Evolutionary conservation across 2,888 invertebrate species (phyloP).

Genomic region (Pristionchus entomophagus): DNA sequence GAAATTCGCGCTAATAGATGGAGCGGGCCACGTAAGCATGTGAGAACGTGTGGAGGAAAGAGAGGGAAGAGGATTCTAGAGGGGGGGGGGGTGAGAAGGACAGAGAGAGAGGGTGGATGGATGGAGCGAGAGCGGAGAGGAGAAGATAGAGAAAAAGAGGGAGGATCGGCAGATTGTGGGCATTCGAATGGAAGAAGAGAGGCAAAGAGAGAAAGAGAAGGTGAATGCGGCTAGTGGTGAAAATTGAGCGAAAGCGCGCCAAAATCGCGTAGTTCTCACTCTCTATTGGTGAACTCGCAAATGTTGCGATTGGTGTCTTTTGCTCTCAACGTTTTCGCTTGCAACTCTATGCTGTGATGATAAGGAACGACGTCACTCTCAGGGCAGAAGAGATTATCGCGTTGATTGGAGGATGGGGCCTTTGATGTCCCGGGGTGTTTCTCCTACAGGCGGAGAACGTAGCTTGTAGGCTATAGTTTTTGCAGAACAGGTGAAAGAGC

Average conservation of each 20-base stretch:
- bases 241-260: conserved; percentile 34
- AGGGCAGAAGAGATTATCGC: not conserved
- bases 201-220: not conserved
- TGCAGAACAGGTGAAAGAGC: no score
- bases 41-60: not conserved
- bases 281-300: not conserved
- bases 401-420: no score
- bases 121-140: not conserved
- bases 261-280: conserved; percentile 16
- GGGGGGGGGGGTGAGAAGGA: not conserved
- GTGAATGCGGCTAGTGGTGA: not conserved
- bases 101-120: not conserved
- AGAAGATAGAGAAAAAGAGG: not conserved
- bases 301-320: no score
- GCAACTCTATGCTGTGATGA: conserved; percentile 26
- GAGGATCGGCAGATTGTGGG: conserved; percentile 10
- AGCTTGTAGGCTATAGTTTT: not conserved
- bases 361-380: not conserved
- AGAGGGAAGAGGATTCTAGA: not conserved
- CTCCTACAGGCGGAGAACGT: not conserved
- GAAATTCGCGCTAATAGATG: not conserved
- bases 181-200: conserved; percentile 32
- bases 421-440: not conserved
- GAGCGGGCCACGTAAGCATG: conserved; percentile 15
- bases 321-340: no score